A percentile compares a stretch with the other conserved stretches of the same genome.
phyloP scores from a whole-genome alignment of 2,888 invertebrate species.

The Drosophila longiperda region DNA sequence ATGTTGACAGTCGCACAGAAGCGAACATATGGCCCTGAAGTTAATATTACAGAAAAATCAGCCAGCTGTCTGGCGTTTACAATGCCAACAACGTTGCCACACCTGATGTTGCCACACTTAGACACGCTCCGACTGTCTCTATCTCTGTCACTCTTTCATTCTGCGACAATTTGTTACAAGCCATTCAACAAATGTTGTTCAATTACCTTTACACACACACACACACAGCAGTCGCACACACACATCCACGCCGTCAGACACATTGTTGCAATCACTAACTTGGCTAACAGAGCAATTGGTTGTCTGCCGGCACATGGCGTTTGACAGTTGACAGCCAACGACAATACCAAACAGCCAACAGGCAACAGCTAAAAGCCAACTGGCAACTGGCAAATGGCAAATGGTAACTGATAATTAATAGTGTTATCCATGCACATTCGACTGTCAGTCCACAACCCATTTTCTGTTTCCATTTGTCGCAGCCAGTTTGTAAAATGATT shows the following conservation, averaged over 20 bases:
- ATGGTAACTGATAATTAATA: constrained; percentile 39
- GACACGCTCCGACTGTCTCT: background rate
- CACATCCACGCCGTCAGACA: constrained; percentile 19
- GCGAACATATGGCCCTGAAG: constrained; percentile 30
- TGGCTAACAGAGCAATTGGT: constrained; percentile 49
- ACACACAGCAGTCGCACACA: constrained; percentile 4
- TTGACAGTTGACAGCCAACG: constrained; percentile 56
- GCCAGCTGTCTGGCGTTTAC: constrained; percentile 52
- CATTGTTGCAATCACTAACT: constrained; percentile 50
- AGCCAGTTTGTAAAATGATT: constrained; percentile 55
- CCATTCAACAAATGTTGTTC: constrained; percentile 81
- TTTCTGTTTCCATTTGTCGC: constrained; percentile 1
- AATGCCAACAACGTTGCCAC: constrained; percentile 29
- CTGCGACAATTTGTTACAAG: constrained; percentile 70
- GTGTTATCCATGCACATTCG: constrained; percentile 21
- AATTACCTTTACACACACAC: constrained; percentile 62
- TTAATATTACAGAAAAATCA: constrained; percentile 48
- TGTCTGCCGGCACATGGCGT: constrained; percentile 59
- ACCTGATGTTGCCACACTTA: constrained; percentile 37
- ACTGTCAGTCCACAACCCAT: constrained; percentile 15
- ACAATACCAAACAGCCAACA: constrained; percentile 30
- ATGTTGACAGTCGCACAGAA: constrained; percentile 30
- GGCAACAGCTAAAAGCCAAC: constrained; percentile 24
- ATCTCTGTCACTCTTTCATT: constrained; percentile 8
- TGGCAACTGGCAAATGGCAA: constrained; percentile 7